Conservation (phyloP, 2,113 vertebrate genomes). For the Rhadina sibilatrix region DNA sequence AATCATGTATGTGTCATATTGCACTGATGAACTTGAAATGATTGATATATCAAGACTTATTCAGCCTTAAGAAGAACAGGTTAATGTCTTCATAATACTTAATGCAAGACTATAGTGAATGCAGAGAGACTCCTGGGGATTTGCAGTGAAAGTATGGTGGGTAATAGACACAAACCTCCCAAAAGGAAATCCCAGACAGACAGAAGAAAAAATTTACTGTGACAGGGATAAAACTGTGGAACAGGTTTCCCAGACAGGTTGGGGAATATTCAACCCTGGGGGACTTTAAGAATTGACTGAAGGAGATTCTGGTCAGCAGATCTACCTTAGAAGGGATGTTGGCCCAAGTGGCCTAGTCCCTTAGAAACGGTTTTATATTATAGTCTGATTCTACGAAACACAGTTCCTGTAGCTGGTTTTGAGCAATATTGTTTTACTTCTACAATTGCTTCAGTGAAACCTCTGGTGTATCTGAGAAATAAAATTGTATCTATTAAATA, state of each 20-base stretch:
- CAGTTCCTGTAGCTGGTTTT: neutral
- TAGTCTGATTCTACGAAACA: neutral
- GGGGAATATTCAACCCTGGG: neutral
- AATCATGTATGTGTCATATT: neutral
- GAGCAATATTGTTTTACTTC: neutral
- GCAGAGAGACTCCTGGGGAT: neutral
- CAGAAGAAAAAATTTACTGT: neutral
- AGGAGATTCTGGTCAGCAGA: neutral
- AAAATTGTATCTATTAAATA: neutral
- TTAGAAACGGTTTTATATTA: neutral
- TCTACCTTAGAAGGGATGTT: neutral
- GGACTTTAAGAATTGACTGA: neutral
- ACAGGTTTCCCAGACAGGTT: neutral
- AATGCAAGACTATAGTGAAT: neutral
- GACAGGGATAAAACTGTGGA: neutral
- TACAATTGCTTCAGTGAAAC: neutral
- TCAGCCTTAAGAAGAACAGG: neutral
- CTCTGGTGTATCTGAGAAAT: neutral
- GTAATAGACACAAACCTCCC: neutral
- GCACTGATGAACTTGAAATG: neutral
- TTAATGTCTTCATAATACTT: neutral
- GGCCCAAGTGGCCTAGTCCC: neutral
- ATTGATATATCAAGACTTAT: neutral
- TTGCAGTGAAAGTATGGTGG: neutral
- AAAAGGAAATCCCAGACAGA: neutral